Base-by-base conservation (phyloP, 2,113 vertebrate genomes). In the Odontesthes bonariensis region DNA sequence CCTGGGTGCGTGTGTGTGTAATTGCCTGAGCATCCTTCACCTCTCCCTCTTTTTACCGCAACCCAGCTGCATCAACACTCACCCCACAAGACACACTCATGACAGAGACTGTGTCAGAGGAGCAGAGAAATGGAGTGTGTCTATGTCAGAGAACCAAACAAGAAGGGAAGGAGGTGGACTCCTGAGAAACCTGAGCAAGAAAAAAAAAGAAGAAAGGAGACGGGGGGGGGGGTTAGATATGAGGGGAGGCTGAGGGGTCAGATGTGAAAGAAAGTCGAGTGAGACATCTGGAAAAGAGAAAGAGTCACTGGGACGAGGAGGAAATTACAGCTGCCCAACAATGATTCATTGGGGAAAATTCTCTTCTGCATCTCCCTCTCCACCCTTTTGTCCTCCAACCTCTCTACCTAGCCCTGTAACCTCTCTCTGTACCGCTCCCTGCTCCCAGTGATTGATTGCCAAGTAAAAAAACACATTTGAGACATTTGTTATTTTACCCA, bases 331-430 rank as follows among this genome's bases (percentile, higher is more conserved):
- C 91, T 92, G 90, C 86, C 79, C 88, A 87, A 86, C 89, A 86
- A 90, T 92, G 91, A 94, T 92, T 93, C 93, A 94, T 85, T 90
- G 86, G 81, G 89, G 91, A 90, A 94, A 86, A 86, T 93, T 90
- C 82, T 90, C 81, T 86, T 89, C 81, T 87, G 23, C 83, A 73
- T 83, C 82, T 83, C 76, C 75, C 59, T 82, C 61, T 82, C 73
- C 84, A 81, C 88, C 85, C 83, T 85, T 73, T 56, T 9, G 40
- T 40, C 72, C 58, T 87, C 62, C 82, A 74, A 80, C 78, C 82
- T 79, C 73, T 81, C 77, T 79, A 86, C 58, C 82, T 87, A 79
- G 78, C 80, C 80, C 73, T 81, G 63, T 82, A 77, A 87, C 84
- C 85, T 86, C 42, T 54, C 55, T 65, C 57, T 61, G 61, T 42